phyloP scores from a whole-genome alignment of 2,113 vertebrate genomes.

The Scomber colias region DNA sequence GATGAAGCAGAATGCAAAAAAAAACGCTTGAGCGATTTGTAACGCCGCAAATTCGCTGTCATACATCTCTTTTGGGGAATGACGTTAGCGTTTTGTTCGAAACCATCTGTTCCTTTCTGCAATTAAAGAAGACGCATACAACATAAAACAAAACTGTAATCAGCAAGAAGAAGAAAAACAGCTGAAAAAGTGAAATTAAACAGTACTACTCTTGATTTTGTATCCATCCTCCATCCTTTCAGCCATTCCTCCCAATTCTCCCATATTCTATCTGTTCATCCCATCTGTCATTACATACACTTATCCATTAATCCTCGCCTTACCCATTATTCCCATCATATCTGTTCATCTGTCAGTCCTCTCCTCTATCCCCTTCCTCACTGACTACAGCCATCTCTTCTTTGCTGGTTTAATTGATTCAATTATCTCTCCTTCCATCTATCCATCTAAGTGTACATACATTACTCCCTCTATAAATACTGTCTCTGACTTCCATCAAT shows the following conservation, averaged over 20 bases:
- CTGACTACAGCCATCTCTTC: neutral
- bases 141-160: conserved; percentile 32
- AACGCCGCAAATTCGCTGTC: conserved; percentile 37
- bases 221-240: neutral
- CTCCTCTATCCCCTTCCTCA: neutral
- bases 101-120: conserved; percentile 63
- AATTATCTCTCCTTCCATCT: neutral
- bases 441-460: neutral
- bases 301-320: neutral
- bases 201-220: neutral
- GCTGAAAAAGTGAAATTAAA: neutral
- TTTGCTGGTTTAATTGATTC: conserved; percentile 4
- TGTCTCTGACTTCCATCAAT: neutral
- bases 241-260: neutral
- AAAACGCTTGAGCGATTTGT: conserved; percentile 48
- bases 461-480: neutral
- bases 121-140: conserved; percentile 8
- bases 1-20: conserved; percentile 63
- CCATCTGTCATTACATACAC: neutral
- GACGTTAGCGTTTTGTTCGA: conserved; percentile 32
- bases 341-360: neutral
- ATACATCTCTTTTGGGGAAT: conserved; percentile 45
- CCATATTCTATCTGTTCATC: neutral
- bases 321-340: neutral
- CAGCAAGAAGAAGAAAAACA: neutral